These are phyloP conservation scores for Synchiropus splendidus DNA, from an alignment of 2,113 vertebrate species.

Conservation along the genomic window DNA sequence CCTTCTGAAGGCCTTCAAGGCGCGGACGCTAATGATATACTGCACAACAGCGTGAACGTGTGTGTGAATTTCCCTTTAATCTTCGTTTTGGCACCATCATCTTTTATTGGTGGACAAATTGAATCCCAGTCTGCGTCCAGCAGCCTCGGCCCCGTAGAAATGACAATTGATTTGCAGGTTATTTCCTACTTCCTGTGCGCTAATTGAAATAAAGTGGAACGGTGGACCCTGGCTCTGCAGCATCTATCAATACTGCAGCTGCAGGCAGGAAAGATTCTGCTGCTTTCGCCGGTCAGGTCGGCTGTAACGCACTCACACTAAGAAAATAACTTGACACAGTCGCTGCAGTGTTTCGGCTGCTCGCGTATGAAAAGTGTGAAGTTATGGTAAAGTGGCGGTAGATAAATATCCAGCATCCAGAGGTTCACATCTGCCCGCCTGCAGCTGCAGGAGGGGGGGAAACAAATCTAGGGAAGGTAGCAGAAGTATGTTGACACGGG, in stretches of 20 bases:
- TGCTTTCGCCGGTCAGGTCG: slow-evolving; percentile 2
- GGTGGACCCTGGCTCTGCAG: slow-evolving; percentile 37
- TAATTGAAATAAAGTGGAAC: slow-evolving; percentile 66
- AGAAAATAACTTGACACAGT: too few relatives aligned
- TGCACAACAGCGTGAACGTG: slow-evolving; percentile 9
- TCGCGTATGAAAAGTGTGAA: slow-evolving; percentile 26
- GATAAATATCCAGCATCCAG: slow-evolving; percentile 31
- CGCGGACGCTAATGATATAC: slow-evolving; percentile 20
- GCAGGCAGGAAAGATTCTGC: slow-evolving; percentile 11
- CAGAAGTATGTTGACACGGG: slow-evolving; percentile 31
- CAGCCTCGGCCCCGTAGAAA: slow-evolving; percentile 28
- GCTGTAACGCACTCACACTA: slow-evolving; percentile 23
- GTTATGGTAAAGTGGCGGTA: slow-evolving; percentile 24
- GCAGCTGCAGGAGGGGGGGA: slow-evolving; percentile 13
- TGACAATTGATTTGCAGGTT: slow-evolving; percentile 65
- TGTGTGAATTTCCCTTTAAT: slow-evolving; percentile 43
- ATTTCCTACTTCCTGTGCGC: slow-evolving; percentile 64
- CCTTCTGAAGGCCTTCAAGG: too few relatives aligned
- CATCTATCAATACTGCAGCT: slow-evolving; percentile 55
- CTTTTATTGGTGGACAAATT: slow-evolving; percentile 52
- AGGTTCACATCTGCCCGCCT: slow-evolving; percentile 46
- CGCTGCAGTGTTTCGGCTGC: too few relatives aligned
- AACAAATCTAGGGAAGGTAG: slow-evolving; percentile 15
- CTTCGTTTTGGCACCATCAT: slow-evolving; percentile 45
- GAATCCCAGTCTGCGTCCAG: slow-evolving; percentile 30